Conservation (phyloP, 2,113 vertebrate species). For the Percina caprodes region DNA sequence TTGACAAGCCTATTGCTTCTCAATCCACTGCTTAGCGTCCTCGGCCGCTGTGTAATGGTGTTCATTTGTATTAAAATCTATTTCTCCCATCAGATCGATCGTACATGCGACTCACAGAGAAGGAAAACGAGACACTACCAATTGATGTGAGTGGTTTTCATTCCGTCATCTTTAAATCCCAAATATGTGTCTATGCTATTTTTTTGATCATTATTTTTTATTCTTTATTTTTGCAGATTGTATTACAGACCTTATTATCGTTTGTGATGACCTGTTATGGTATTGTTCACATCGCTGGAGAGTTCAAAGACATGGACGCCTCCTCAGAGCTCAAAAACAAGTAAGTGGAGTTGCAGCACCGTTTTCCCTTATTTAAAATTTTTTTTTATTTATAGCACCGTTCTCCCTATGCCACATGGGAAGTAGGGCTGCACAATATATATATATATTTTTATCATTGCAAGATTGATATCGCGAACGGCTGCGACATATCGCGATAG, state of each 20-base stretch:
- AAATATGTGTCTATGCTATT: rapidly evolving
- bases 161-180: background rate
- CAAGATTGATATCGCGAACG: no score
- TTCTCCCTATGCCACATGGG: slow-evolving; percentile 31
- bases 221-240: slow-evolving; percentile 86
- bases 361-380: slow-evolving; percentile 10
- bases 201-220: background rate
- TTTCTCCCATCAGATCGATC: slow-evolving; percentile 87
- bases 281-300: slow-evolving; percentile 96
- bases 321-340: slow-evolving; percentile 98
- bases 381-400: background rate
- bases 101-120: slow-evolving; percentile 96
- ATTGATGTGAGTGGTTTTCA: slow-evolving; percentile 90
- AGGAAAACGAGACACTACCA: slow-evolving; percentile 96
- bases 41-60: background rate
- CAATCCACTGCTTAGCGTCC: rapidly evolving
- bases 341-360: slow-evolving; percentile 77
- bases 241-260: slow-evolving; percentile 95
- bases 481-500: no score
- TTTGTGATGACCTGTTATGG: slow-evolving; percentile 97
- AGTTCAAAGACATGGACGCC: slow-evolving; percentile 97
- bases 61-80: background rate
- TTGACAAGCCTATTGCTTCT: background rate
- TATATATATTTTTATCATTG: no score
- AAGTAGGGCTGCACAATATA: background rate